Percentiles rank a stretch among this genome's conserved stretches.
Conservation (phyloP, 2,113 vertebrate genomes). For the Eclectus roratus region DNA sequence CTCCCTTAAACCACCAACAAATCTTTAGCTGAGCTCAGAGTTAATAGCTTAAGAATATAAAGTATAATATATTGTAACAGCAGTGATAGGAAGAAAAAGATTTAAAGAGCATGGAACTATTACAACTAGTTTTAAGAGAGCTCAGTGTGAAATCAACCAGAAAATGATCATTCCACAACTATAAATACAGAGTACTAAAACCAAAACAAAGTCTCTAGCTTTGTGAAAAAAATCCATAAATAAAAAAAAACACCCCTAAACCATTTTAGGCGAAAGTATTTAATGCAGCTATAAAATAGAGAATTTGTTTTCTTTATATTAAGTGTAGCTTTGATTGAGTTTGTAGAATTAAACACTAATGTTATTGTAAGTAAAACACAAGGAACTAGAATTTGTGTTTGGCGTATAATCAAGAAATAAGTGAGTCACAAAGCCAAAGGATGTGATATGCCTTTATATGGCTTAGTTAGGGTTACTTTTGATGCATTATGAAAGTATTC, state of each 20-base stretch:
- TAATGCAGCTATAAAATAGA: constrained; percentile 73
- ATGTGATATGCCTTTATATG: constrained; percentile 59
- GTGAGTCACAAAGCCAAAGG: constrained; percentile 46
- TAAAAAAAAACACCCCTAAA: constrained; percentile 53
- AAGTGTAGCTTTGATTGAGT: constrained; percentile 74
- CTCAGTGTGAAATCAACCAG: constrained; percentile 78
- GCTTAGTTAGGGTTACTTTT: constrained; percentile 48
- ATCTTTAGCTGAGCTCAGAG: constrained; percentile 65
- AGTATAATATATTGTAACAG: constrained; percentile 62
- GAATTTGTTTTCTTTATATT: constrained; percentile 73
- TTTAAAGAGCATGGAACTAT: constrained; percentile 72
- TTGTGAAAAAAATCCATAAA: constrained; percentile 67
- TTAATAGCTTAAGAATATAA: constrained; percentile 74
- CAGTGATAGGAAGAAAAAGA: constrained; percentile 63
- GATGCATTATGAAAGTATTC: constrained; percentile 24
- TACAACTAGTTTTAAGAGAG: constrained; percentile 71
- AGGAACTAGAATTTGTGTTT: constrained; percentile 61
- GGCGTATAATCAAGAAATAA: constrained; percentile 52
- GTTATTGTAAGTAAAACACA: constrained; percentile 71
- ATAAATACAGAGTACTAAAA: constrained; percentile 75
- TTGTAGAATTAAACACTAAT: constrained; percentile 71
- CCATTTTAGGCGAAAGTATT: constrained; percentile 74
- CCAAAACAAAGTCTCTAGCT: constrained; percentile 63
- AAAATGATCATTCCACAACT: constrained; percentile 72
- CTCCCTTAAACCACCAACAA: constrained; percentile 41